Evolutionary conservation across 2,113 vertebrate genomes (phyloP).

Genomic region (Hydropotes inermis): DNA sequence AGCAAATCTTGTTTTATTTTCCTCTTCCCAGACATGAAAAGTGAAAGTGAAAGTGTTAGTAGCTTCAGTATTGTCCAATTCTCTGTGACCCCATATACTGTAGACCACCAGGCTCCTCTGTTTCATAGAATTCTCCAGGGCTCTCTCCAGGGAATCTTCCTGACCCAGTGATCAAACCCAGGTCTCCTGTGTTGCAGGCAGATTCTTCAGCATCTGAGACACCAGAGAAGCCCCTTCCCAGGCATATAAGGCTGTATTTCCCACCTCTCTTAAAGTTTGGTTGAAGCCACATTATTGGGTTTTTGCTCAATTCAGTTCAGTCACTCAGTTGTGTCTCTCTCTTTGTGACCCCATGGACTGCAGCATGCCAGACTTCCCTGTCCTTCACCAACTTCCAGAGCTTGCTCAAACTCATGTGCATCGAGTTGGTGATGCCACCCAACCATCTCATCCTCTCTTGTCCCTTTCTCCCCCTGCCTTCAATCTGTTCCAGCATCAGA

Average conservation of each 20-base stretch:
- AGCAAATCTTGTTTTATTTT: neutral
- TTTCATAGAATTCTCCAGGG: neutral
- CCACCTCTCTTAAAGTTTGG: neutral
- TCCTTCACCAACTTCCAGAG: neutral
- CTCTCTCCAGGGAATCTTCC: neutral
- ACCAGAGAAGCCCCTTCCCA: neutral
- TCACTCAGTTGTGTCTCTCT: neutral
- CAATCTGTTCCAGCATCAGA: neutral
- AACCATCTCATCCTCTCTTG: neutral
- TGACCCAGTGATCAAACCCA: neutral
- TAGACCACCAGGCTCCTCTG: neutral
- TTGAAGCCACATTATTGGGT: neutral
- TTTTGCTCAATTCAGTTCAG: neutral
- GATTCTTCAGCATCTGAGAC: neutral
- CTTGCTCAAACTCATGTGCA: neutral
- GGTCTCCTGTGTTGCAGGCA: neutral
- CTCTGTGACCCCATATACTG: neutral
- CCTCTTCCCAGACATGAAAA: neutral
- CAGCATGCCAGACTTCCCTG: neutral
- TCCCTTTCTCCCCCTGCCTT: neutral
- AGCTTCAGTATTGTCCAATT: neutral
- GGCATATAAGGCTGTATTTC: neutral
- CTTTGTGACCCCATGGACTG: neutral
- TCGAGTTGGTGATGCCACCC: neutral
- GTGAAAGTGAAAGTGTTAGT: neutral